Evolutionary conservation across 2,888 invertebrate species (phyloP).

Genomic region (Zelleria hepariella): DNA sequence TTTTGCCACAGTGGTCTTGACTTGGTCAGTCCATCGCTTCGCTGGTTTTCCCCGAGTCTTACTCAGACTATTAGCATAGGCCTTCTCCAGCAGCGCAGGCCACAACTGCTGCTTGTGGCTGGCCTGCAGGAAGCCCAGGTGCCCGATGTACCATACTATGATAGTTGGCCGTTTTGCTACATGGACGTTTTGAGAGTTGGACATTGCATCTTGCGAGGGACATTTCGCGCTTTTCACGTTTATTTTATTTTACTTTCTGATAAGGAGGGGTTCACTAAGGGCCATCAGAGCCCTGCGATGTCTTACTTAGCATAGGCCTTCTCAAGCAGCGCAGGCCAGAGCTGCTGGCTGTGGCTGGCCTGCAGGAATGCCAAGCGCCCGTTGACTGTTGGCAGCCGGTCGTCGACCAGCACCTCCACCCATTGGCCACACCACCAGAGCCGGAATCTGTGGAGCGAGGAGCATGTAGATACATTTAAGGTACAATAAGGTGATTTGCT

Average conservation of each 20-base stretch:
- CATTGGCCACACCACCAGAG: conserved; percentile 96
- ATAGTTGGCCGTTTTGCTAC: no score
- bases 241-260: no score
- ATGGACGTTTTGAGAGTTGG: no score
- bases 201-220: no score
- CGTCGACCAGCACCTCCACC: conserved; percentile 89
- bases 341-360: conserved; percentile 83
- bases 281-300: background rate
- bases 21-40: no score
- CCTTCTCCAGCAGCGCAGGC: conserved; percentile 92
- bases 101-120: conserved; percentile 86
- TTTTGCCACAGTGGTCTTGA: no score
- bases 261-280: no score
- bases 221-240: no score
- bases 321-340: conserved; percentile 91
- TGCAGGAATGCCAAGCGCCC: conserved; percentile 90
- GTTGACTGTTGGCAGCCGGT: conserved; percentile 89
- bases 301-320: conserved; percentile 92
- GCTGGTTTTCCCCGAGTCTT: no score
- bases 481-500: no score
- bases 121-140: conserved; percentile 88
- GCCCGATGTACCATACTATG: no score
- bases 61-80: conserved; percentile 96
- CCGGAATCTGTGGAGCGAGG: conserved; percentile 74
- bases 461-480: background rate